These are phyloP conservation scores for Gephyroberyx darwinii DNA, from an alignment of 2,797 vertebrate species.

Conservation along the genomic window DNA sequence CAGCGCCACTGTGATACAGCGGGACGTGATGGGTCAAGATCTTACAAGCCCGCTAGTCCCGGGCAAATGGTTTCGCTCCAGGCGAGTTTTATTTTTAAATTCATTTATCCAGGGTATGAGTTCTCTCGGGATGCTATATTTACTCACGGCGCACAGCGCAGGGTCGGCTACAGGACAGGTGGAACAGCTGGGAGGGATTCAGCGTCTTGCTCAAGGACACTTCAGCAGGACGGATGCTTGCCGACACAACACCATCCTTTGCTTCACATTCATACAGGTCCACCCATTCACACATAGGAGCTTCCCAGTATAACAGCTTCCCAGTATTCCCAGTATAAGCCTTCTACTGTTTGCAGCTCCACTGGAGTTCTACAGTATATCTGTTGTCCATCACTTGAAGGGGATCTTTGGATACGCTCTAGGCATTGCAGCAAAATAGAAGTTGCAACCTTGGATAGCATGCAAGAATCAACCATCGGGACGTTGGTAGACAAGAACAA, in stretches of 20 bases:
- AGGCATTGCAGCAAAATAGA: neutral
- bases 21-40: too few relatives aligned
- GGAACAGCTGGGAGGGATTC: too few relatives aligned
- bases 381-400: too few relatives aligned
- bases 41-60: too few relatives aligned
- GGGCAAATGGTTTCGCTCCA: too few relatives aligned
- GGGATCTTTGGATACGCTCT: too few relatives aligned
- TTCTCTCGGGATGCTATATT: slow-evolving; percentile 29
- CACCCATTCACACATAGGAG: neutral
- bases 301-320: neutral
- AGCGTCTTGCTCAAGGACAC: neutral
- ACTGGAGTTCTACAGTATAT: neutral
- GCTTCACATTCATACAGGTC: neutral
- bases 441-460: neutral
- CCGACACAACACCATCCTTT: neutral
- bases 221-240: neutral
- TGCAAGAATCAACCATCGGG: neutral
- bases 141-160: slow-evolving; percentile 21
- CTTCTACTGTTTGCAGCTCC: neutral
- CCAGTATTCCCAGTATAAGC: neutral
- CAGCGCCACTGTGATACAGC: neutral
- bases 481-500: neutral
- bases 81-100: slow-evolving; percentile 27
- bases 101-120: slow-evolving; percentile 1
- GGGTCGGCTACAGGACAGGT: slow-evolving; percentile 9